These are phyloP conservation scores for Nebria brevicollis DNA, from an alignment of 2,888 invertebrate genomes.

Conservation along the genomic window DNA sequence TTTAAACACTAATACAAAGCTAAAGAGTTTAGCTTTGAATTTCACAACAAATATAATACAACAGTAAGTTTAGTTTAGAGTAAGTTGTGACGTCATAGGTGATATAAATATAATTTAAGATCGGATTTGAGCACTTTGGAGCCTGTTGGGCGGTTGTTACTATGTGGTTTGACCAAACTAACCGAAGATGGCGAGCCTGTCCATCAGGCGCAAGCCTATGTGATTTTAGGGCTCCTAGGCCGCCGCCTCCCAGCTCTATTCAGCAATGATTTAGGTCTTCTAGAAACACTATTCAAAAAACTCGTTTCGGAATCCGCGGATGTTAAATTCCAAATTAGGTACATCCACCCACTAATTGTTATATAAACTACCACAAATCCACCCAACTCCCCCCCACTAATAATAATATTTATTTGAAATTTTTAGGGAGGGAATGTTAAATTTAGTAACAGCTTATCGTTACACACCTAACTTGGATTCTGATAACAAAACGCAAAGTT, in stretches of 20 bases:
- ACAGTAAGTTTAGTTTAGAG: conserved; percentile 77
- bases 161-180: conserved; percentile 78
- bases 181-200: conserved; percentile 72
- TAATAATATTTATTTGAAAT: neutral
- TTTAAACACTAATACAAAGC: conserved; percentile 81
- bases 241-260: conserved; percentile 71
- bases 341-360: neutral
- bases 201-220: conserved; percentile 77
- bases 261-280: conserved; percentile 72
- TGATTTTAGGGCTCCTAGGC: conserved; percentile 76
- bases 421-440: conserved; percentile 58
- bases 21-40: conserved; percentile 83
- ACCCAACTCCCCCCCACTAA: neutral
- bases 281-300: conserved; percentile 66
- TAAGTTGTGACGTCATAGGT: conserved; percentile 63
- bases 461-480: conserved; percentile 53
- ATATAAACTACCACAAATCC: neutral
- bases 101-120: conserved; percentile 60
- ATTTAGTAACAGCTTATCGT: conserved; percentile 58
- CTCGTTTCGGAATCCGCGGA: conserved; percentile 63
- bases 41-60: conserved; percentile 84
- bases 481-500: conserved; percentile 53
- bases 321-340: conserved; percentile 58
- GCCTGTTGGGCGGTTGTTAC: conserved; percentile 76
- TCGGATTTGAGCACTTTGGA: conserved; percentile 70